Evolutionary conservation across 2,888 invertebrate genomes (phyloP), one percentile per base, ranked within the genome.

Genomic region (Phyllotreta striolata): DNA sequence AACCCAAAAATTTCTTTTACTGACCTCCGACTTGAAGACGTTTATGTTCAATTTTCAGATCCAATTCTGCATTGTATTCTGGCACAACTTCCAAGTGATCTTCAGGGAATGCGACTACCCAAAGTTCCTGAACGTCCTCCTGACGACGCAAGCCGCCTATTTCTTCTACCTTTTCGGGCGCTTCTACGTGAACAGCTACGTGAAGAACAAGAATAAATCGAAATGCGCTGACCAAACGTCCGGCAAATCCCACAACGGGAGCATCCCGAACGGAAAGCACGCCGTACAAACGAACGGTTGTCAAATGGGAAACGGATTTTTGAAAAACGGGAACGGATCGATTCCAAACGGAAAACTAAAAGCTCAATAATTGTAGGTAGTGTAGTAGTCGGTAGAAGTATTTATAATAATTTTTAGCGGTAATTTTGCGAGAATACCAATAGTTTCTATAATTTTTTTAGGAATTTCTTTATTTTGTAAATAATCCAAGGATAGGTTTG

Each of bases 111-210:
- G 91, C 80, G 85, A 87, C 76, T 92, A 89, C 74, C 91, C 92
- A 0, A 91, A 89, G 74, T 73, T 83, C 10, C 86, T 92, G 70
- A 86, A 87, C 62, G 83, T 85, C 51, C 80, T 92, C 1, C 82
- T 93, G 3, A 80, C 85, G 0, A 79, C 88, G 43, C 91, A 92
- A 76, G 86, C 92, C 4, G 81, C 85, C 0, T 83, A 90, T 51
- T 93, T 93, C 81, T 84, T 91, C 5, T 92, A 91, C 73, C 86
- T 93, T 81, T 93, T 93, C 73, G 90, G 90, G 40, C 86, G 87
- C 63, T 93, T 93, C 79, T 93, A 92, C 78, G 83, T 88, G 55
- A 84, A 83, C 63, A 89, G 85, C 70, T 92, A 92, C 77, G 83
- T 80, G 6, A 80, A 78, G 64, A 80, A 79, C 46, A 70, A 63